Evolutionary conservation across 2,797 vertebrate species (phyloP), one percentile per base, ranked within the genome.

Genomic region (Rhinichthys osculus): DNA sequence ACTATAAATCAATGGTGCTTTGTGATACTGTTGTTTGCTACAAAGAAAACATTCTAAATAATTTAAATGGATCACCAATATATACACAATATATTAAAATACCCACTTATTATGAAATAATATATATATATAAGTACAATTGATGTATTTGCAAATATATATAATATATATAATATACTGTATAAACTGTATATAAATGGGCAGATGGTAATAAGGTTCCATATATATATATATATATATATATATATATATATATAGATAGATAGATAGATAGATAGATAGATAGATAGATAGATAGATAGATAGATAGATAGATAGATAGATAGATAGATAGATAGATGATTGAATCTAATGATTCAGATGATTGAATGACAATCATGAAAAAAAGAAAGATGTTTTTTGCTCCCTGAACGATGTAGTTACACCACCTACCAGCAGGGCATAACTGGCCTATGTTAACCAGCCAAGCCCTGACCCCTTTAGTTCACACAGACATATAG

Each of bases 401-500:
- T 77, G 35, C 35, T 40, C 35, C 33, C 35, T 5, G 77, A 44
- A 19, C 1, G 3, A 42, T 64, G 77, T 52, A 81, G 44, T 54
- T 69, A 69, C 79, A 81, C 21, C 30, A 52, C 69, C 79, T 38
- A 35, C 62, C 79, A 81, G 44, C 64, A 50, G 44, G 44, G 44
- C 50, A 82, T 27, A 71, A 42, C 69, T 42, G 81, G n/a, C 69
- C 81, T 71, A 71, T 42, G 81, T 17, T 72, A 71, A 82, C 21
- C 35, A 82, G 81, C 35, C 16, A 57, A 72, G 50, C 33, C 81
- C 81, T 82, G 81, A 82, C 81, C 81, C 33, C 81, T 71, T 66
- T 93, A 94, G 95, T 95, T 95, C 95, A 95, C 94, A 95, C 94
- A 96, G 96, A 96, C 97, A 98, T 97, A 98, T 97, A 95, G 96